Base-by-base conservation (phyloP, 2,888 invertebrate genomes). In the Thysanoteuthis rhombus region DNA sequence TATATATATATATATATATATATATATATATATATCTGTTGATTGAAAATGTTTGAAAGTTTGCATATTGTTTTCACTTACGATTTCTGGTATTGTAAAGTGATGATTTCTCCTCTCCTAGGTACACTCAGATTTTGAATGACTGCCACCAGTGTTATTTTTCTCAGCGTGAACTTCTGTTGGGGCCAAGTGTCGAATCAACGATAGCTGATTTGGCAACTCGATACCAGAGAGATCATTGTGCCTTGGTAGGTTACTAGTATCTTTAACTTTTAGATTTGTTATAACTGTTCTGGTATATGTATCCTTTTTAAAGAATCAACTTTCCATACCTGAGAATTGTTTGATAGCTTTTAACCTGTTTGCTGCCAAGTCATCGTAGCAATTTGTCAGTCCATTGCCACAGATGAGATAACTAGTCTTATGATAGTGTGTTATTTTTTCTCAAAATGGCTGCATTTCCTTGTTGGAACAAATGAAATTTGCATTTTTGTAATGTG, bases 81-180 rank as follows among this genome's bases (percentile, higher is more conserved):
- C 28, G 38, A 39, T 25, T 90, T 90, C 22, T 90, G 90, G 39
- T 39, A 39, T 38, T 39, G n/a, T 8, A 91, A n/a, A 42, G 28
- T 91, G 42, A 42, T 32, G 10, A 22, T 3, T 45, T 28, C 28
- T 42, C 28, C 91, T 39, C 52, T 94, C 96, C 4, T 96, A 98
- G 98, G 94, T 98, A 98, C 97, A 98, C 98, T 52, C 98, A 98
- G 90, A 97, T 98, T 25, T 97, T 99, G 75, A 97, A 97, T 2
- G 99, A 99, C 96, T 98, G 98, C 95, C 98, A 99, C 96, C 98
- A 98, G 95, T 98, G 98, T 96, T 99, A 99, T 97, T 98, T 99
- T 94, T 97, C 97, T 1, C 98, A 98, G 94, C 97, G 99, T 91
- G 98, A 98, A 19, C 97, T 97, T 38, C 97, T 98, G 38, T 97